phyloP scores from a whole-genome alignment of 2,113 vertebrate genomes.

The Paramisgurnus dabryanus region DNA sequence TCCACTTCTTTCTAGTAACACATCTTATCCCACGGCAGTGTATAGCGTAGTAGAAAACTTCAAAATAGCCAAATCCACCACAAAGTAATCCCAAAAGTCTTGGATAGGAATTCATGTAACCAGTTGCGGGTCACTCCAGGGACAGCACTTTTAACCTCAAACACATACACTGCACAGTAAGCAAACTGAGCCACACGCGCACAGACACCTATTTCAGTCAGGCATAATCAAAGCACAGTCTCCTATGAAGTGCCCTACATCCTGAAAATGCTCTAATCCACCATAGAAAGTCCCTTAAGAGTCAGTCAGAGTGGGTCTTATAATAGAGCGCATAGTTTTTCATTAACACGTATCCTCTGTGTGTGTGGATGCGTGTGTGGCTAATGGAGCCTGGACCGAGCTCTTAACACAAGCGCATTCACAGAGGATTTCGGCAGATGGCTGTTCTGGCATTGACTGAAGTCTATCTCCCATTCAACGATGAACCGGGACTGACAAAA shows the following conservation, averaged over 20 bases:
- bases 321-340: conserved; percentile 68
- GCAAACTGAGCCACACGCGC: conserved; percentile 48
- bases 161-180: conserved; percentile 51
- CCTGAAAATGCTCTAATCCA: conserved; percentile 70
- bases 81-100: conserved; percentile 51
- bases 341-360: conserved; percentile 66
- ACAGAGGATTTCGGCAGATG: conserved; percentile 59
- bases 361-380: conserved; percentile 35
- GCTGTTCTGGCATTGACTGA: conserved; percentile 57
- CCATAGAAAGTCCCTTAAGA: conserved; percentile 64
- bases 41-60: background rate
- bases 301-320: conserved; percentile 67
- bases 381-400: conserved; percentile 52
- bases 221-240: conserved; percentile 76
- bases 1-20: no score
- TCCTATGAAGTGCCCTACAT: conserved; percentile 72
- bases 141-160: conserved; percentile 59
- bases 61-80: background rate
- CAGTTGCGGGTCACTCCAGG: conserved; percentile 52
- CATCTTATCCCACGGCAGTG: background rate
- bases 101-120: conserved; percentile 57
- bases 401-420: conserved; percentile 59
- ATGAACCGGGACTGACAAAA: conserved; percentile 51
- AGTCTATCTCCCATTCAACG: conserved; percentile 51
- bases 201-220: conserved; percentile 68